A percentile compares a stretch with the other conserved stretches of the same genome.
phyloP scores from a whole-genome alignment of 2,888 invertebrate species.

The Epirrita christyi region DNA sequence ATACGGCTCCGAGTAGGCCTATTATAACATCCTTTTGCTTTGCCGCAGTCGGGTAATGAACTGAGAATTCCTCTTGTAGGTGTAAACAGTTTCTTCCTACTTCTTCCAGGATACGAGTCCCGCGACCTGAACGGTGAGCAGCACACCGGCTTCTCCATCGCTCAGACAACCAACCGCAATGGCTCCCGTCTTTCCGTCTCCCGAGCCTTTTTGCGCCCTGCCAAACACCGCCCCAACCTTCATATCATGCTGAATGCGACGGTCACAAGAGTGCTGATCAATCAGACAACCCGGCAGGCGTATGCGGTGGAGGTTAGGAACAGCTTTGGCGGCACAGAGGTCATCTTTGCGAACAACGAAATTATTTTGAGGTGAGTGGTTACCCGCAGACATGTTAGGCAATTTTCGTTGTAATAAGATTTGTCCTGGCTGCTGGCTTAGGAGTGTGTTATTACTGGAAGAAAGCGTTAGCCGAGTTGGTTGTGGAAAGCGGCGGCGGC shows the following conservation, averaged over 20 bases:
- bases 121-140: constrained; percentile 93
- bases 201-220: constrained; percentile 92
- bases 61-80: too few species aligned
- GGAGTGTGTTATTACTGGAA: too few species aligned
- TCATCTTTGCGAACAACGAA: constrained; percentile 88
- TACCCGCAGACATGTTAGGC: too few species aligned
- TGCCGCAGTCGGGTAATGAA: too few species aligned
- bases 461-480: too few species aligned
- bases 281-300: constrained; percentile 89
- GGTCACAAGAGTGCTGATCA: constrained; percentile 90
- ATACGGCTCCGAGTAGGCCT: too few species aligned
- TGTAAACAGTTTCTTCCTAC: not conserved
- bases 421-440: too few species aligned
- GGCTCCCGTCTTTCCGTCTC: constrained; percentile 93
- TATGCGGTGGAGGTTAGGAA: constrained; percentile 91
- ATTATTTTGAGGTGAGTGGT: constrained; percentile 85
- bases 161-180: constrained; percentile 94
- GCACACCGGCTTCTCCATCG: constrained; percentile 94
- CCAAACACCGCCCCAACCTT: constrained; percentile 89
- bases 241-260: constrained; percentile 94
- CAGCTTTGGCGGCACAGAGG: constrained; percentile 81
- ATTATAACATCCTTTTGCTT: too few species aligned
- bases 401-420: too few species aligned
- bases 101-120: constrained; percentile 86
- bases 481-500: too few species aligned